Evolutionary conservation across 2,888 invertebrate genomes (phyloP).

Genomic region (Vesta saturnalis): DNA sequence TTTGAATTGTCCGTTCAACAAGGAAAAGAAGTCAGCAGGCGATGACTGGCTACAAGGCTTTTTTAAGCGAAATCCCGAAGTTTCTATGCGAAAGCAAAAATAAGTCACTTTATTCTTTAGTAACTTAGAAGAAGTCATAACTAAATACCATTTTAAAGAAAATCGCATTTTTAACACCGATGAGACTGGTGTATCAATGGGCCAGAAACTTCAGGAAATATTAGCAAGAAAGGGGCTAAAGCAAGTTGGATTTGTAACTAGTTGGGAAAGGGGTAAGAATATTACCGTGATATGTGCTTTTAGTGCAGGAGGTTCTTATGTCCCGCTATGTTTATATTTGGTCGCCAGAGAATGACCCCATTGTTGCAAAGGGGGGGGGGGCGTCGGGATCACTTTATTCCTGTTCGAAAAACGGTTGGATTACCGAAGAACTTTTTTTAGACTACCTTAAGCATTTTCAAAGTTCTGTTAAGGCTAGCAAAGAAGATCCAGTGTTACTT

Average conservation of each 20-base stretch:
- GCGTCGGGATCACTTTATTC: neutral
- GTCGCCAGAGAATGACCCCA: neutral
- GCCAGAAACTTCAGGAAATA: neutral
- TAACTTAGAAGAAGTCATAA: neutral
- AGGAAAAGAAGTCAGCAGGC: neutral
- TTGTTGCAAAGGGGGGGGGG: neutral
- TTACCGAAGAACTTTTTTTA: neutral
- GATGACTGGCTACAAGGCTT: neutral
- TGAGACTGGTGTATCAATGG: neutral
- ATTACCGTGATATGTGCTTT: neutral
- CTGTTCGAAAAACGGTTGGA: neutral
- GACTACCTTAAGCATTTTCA: neutral
- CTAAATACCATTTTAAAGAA: neutral
- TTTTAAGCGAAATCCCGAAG: neutral
- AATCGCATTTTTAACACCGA: neutral
- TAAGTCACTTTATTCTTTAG: neutral
- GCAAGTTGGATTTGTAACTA: neutral
- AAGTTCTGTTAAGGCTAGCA: neutral
- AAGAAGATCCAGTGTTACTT: neutral
- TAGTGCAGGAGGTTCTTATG: neutral
- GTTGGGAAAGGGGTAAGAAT: neutral
- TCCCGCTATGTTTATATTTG: neutral
- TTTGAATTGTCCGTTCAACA: neutral
- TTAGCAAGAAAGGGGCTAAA: neutral
- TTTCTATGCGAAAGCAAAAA: neutral